These are phyloP conservation scores for Danio kyathit DNA, from an alignment of 2,797 vertebrate species.

Conservation along the genomic window DNA sequence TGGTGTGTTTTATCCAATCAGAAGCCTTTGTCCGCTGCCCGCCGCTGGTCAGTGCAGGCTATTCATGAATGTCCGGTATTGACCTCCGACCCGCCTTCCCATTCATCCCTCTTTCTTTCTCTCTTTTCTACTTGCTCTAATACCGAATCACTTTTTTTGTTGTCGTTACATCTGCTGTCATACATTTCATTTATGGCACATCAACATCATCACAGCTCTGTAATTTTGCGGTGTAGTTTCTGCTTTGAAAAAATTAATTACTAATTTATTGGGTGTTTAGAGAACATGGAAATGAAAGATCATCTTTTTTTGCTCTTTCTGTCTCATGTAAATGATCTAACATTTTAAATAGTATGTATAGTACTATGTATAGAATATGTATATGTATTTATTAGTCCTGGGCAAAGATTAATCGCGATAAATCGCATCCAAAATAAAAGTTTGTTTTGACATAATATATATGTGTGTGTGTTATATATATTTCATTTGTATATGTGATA, in stretches of 20 bases:
- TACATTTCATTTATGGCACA: slow-evolving; percentile 14
- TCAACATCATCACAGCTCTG: neutral
- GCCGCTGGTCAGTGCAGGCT: slow-evolving; percentile 98
- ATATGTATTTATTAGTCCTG: too few relatives aligned
- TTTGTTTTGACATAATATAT: too few relatives aligned
- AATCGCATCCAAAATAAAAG: too few relatives aligned
- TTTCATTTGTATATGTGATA: too few relatives aligned
- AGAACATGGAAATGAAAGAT: slow-evolving; percentile 9
- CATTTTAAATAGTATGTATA: too few relatives aligned
- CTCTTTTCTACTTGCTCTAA: slow-evolving; percentile 27
- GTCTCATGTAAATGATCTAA: neutral
- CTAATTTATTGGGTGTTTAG: slow-evolving; percentile 33
- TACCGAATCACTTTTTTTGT: neutral
- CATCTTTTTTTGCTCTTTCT: neutral
- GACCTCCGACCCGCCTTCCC: slow-evolving; percentile 65
- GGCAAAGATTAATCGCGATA: too few relatives aligned
- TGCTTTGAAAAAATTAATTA: neutral
- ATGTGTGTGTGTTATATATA: too few relatives aligned
- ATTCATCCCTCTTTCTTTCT: slow-evolving; percentile 14
- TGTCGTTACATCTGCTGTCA: neutral
- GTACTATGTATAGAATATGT: too few relatives aligned
- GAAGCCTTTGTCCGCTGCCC: slow-evolving; percentile 93
- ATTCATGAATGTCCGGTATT: slow-evolving; percentile 98
- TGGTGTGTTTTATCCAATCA: slow-evolving; percentile 79
- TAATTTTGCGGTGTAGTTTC: neutral